Evolutionary conservation across 2,888 invertebrate species (phyloP).

Genomic region (Agriotes lineatus): DNA sequence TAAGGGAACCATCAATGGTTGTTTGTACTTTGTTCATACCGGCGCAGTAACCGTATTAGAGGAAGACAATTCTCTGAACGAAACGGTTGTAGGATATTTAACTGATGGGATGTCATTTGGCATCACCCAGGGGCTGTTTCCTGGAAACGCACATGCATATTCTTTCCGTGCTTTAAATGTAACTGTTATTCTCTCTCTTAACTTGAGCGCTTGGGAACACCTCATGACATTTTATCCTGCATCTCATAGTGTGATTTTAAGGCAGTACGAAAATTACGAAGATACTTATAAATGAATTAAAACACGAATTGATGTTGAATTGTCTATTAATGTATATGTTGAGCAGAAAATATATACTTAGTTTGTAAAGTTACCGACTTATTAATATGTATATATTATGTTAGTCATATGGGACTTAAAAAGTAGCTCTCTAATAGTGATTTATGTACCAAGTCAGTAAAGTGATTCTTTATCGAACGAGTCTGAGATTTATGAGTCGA

Average conservation of each 20-base stretch:
- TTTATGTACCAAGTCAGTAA: too few species aligned
- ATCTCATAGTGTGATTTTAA: constrained; percentile 13
- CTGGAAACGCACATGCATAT: constrained; percentile 44
- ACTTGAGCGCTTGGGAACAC: constrained; percentile 44
- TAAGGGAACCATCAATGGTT: constrained; percentile 49
- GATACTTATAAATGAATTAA: too few species aligned
- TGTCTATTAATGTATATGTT: too few species aligned
- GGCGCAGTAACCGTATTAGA: constrained; percentile 42
- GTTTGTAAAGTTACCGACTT: too few species aligned
- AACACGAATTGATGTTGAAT: too few species aligned
- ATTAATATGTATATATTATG: too few species aligned
- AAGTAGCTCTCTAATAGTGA: too few species aligned
- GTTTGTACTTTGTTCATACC: constrained; percentile 55
- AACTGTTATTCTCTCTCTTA: constrained; percentile 41
- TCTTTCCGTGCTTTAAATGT: constrained; percentile 48
- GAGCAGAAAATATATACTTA: too few species aligned
- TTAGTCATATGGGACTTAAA: too few species aligned
- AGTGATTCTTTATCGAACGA: too few species aligned
- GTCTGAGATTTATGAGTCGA: too few species aligned
- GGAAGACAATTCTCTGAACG: constrained; percentile 44
- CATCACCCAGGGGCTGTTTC: constrained; percentile 48
- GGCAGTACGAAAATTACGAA: constrained; percentile 48
- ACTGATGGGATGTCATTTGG: constrained; percentile 47
- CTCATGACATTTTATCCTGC: constrained; percentile 47
- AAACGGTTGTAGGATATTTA: constrained; percentile 38